Percentiles rank a stretch among this genome's conserved stretches.
Evolutionary conservation across 2,888 invertebrate genomes (phyloP).

Genomic region (Drosophila picticornis): DNA sequence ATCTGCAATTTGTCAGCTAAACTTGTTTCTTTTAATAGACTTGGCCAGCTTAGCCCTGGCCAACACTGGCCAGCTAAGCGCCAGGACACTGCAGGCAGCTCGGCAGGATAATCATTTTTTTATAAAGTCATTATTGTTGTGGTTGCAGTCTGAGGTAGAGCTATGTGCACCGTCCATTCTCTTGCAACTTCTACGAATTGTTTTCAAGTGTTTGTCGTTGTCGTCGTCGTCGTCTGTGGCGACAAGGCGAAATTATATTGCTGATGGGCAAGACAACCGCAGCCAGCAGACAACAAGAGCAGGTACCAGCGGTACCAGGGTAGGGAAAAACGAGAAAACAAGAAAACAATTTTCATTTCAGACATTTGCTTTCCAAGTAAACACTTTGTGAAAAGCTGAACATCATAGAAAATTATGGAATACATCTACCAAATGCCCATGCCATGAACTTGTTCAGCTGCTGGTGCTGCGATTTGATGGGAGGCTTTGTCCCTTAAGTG

Average conservation of each 20-base stretch:
- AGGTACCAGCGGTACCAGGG: constrained; percentile 6
- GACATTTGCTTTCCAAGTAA: constrained; percentile 62
- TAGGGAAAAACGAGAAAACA: constrained; percentile 24
- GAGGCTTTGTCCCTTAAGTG: constrained; percentile 48
- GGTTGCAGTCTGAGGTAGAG: constrained; percentile 59
- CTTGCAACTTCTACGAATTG: constrained; percentile 58
- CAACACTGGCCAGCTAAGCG: constrained; percentile 20
- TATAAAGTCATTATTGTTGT: constrained; percentile 77
- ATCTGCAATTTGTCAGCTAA: constrained; percentile 26
- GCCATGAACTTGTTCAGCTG: constrained; percentile 8
- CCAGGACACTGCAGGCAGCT: constrained; percentile 42
- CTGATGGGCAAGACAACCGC: constrained; percentile 59
- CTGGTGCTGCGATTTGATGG: constrained; percentile 27
- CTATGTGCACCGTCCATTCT: constrained; percentile 4
- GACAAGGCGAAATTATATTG: constrained; percentile 64
- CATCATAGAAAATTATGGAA: constrained; percentile 63
- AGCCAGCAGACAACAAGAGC: constrained; percentile 25
- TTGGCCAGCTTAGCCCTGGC: constrained; percentile 28
- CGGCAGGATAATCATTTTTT: constrained; percentile 78
- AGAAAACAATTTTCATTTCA: constrained; percentile 80
- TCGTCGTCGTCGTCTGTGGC: constrained; percentile 60
- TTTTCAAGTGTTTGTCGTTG: constrained; percentile 76
- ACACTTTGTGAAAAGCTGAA: constrained; percentile 66
- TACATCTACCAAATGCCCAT: constrained; percentile 5
- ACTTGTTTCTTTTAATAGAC: constrained; percentile 63